Evolutionary conservation across 2,797 vertebrate genomes (phyloP), one percentile per base, ranked within the genome.

Genomic region (Esox masquinongy): DNA sequence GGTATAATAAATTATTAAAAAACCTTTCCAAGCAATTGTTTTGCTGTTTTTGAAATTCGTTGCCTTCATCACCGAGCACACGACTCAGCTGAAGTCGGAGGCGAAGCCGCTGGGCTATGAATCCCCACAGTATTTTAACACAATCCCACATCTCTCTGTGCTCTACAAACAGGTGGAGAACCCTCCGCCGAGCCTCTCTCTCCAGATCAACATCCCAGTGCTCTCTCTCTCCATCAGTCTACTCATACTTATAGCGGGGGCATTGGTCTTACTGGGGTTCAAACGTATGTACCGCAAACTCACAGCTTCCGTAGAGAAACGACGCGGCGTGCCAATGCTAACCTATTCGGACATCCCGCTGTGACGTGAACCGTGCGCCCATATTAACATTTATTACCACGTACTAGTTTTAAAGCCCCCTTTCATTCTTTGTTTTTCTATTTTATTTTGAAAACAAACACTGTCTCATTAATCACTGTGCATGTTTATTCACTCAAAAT

Each of bases 141-240:
- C 26, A 15, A 51, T 49, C 49, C 17, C 14, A 9, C 72, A 15
- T 51, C 34, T 51, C 34, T 0, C 5, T 47, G 17, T 74, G 11
- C 34, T 22, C 34, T 29, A 24, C 11, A 61, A 61, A 56, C 77
- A 93, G 94, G 82, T 88, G 80, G 88, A 92, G 79, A 88, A 93
- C 72, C 74, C 89, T 22, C 61, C 84, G 0, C 80, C 93, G 0
- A 86, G 90, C 3, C 85, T 93, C 64, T 91, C 92, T 14, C 85
- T 94, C 3, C 91, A 93, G 86, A 88, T 93, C 74, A 94, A 93
- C 2, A 79, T 93, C 17, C 91, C 92, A 0, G 75, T 94, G 53
- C 86, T 94, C 63, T 93, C 91, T 0, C 87, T 94, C 22, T 93
- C 92, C 1, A 76, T 94, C 82, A 84, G 83, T 5, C 17, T 92